These are phyloP conservation scores for Polydrusus pterygomalis DNA, from an alignment of 2,888 invertebrate genomes.

Conservation along the genomic window DNA sequence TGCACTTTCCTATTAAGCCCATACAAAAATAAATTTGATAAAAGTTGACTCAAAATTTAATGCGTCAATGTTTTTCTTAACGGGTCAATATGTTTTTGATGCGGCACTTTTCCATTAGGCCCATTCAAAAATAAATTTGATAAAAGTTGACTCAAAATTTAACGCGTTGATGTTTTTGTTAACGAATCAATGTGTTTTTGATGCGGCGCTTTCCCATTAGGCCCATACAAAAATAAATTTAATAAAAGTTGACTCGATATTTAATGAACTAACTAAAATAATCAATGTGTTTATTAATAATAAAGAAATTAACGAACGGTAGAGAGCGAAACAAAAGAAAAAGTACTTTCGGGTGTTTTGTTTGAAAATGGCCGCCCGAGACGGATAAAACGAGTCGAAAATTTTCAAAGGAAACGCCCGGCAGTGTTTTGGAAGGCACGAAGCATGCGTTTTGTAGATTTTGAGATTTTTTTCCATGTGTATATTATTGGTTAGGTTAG, in stretches of 20 bases:
- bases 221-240: too few relatives aligned
- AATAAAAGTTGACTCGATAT: neutral
- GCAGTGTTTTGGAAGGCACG: slow-evolving; percentile 75
- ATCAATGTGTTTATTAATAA: neutral
- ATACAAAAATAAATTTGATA: neutral
- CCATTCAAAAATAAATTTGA: neutral
- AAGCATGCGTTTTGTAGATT: slow-evolving; percentile 76
- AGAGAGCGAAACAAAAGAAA: slow-evolving; percentile 47
- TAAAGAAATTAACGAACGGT: slow-evolving; percentile 5
- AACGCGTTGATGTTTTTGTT: too few relatives aligned
- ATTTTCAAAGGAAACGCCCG: slow-evolving; percentile 69
- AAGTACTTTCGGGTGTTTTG: slow-evolving; percentile 64
- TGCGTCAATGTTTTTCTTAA: neutral
- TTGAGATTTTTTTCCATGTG: slow-evolving; percentile 41
- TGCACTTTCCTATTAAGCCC: neutral
- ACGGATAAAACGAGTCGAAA: slow-evolving; percentile 19
- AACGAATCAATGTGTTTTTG: neutral
- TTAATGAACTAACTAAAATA: too few relatives aligned
- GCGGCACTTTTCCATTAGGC: neutral
- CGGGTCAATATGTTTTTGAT: slow-evolving; percentile 14
- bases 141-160: neutral
- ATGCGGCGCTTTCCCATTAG: too few relatives aligned
- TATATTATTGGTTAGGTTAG: slow-evolving; percentile 15
- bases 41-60: slow-evolving; percentile 12
- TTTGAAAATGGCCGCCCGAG: slow-evolving; percentile 58